Conservation (phyloP, 2,113 vertebrate genomes). For the Passerina amoena region DNA sequence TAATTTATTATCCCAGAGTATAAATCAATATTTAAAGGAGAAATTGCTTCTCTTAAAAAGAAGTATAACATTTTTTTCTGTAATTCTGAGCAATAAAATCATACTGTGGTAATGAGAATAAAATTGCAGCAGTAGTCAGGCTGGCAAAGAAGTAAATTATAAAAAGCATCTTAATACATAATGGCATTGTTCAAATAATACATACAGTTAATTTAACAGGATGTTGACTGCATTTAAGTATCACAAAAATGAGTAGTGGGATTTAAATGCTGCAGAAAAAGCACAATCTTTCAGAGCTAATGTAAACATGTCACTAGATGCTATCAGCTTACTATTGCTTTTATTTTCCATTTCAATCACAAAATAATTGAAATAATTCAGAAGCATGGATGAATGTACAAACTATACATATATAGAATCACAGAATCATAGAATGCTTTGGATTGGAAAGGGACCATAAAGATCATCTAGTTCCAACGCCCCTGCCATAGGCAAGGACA, state of each 20-base stretch:
- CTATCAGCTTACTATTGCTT: neutral
- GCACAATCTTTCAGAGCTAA: neutral
- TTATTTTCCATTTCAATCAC: neutral
- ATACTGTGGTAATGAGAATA: neutral
- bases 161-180: neutral
- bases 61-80: neutral
- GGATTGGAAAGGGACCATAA: neutral
- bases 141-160: neutral
- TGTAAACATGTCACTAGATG: neutral
- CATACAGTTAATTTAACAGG: neutral
- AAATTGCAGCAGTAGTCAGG: constrained; percentile 10
- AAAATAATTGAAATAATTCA: neutral
- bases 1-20: neutral
- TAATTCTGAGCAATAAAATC: constrained; percentile 37
- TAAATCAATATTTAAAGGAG: constrained; percentile 3
- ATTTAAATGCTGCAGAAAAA: neutral
- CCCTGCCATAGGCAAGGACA: neutral
- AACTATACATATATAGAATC: neutral
- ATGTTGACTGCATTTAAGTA: neutral
- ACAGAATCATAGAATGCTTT: neutral
- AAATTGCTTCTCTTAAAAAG: neutral
- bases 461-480: neutral
- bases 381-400: neutral
- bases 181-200: neutral
- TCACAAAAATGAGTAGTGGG: neutral